Evolutionary conservation across 2,888 invertebrate genomes (phyloP), one percentile per base, ranked within the genome.

Genomic region (Eupithecia vulgata): DNA sequence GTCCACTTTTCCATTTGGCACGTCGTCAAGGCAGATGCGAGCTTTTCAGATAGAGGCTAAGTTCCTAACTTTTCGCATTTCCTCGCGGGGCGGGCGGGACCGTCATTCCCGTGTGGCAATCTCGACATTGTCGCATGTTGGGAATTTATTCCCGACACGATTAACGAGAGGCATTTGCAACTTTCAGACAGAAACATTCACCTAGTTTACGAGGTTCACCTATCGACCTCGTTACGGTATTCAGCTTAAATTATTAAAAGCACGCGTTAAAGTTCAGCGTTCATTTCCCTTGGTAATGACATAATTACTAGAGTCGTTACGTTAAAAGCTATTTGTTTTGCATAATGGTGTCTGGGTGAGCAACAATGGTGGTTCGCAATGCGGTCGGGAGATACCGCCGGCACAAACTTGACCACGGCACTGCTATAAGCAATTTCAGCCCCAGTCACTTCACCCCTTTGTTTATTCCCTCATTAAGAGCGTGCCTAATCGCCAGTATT

Each of bases 51-150:
- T 91, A 90, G 88, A 89, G 88, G 83, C 82, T 83, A 91, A 92
- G 88, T 91, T 90, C 83, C 84, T 85, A 93, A 93, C 92, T 93
- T 93, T 92, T 91, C 91, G 89, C 92, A 92, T 93, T 92, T 92
- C 88, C 88, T 84, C 84, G 81, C 66, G 67, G 74, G 76, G 82
- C 52, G n/a, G 68, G 72, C 80, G 83, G 79, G 78, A 66, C 72
- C 78, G 77, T 77, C 78, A 76, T 82, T 84, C 81, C 81, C 82
- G 74, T 81, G 81, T 81, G 81, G 81, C 86, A 85, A 83, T 85
- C 86, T 82, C 81, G 81, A 81, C 85, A 85, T 79, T 85, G 88
- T 88, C 87, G 85, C 86, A 84, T 86, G 86, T 86, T 86, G 84
- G 83, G 88, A 88, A 89, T 90, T 88, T 90, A 89, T 87, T 83